phyloP scores from a whole-genome alignment of 1,140 invertebrate species.

The Cyclina sinensis region DNA sequence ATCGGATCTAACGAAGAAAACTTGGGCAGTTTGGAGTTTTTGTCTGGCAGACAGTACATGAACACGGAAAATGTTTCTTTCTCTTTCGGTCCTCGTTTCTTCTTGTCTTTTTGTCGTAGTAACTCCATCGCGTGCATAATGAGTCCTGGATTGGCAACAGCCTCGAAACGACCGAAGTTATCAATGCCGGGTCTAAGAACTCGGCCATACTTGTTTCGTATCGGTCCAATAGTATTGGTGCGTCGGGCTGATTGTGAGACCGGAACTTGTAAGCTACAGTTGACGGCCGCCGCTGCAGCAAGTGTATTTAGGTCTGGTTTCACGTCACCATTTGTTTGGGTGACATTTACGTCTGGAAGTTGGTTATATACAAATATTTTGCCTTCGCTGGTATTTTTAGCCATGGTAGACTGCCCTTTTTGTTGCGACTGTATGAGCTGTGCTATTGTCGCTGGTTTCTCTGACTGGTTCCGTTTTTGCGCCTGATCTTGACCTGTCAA shows the following conservation, averaged over 20 bases:
- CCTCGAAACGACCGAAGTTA: slow-evolving; percentile 62
- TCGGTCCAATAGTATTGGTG: slow-evolving; percentile 46
- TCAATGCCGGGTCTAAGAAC: slow-evolving; percentile 64
- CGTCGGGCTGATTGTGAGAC: background rate
- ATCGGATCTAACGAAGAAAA: slow-evolving; percentile 67
- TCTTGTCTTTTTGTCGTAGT: slow-evolving; percentile 66
- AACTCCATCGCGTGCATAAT: slow-evolving; percentile 68
- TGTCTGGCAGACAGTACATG: slow-evolving; percentile 70
- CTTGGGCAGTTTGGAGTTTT: slow-evolving; percentile 68
- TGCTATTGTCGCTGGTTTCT: slow-evolving; percentile 48
- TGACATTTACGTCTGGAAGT: slow-evolving; percentile 22
- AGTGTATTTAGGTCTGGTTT: slow-evolving; percentile 50
- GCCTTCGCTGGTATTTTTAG: slow-evolving; percentile 59
- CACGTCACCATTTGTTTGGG: slow-evolving; percentile 24
- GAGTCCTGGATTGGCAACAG: slow-evolving; percentile 60
- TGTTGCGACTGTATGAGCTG: slow-evolving; percentile 57
- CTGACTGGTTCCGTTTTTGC: background rate
- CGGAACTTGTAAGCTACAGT: background rate
- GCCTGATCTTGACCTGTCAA: background rate
- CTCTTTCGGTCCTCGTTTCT: slow-evolving; percentile 69
- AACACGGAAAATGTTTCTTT: slow-evolving; percentile 69
- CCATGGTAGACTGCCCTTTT: slow-evolving; percentile 12
- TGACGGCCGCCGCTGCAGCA: slow-evolving; percentile 5
- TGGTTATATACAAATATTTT: slow-evolving; percentile 64
- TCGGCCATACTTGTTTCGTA: slow-evolving; percentile 61